phyloP scores from a whole-genome alignment of 2,797 vertebrate genomes.

The Smutsia temminckii region DNA sequence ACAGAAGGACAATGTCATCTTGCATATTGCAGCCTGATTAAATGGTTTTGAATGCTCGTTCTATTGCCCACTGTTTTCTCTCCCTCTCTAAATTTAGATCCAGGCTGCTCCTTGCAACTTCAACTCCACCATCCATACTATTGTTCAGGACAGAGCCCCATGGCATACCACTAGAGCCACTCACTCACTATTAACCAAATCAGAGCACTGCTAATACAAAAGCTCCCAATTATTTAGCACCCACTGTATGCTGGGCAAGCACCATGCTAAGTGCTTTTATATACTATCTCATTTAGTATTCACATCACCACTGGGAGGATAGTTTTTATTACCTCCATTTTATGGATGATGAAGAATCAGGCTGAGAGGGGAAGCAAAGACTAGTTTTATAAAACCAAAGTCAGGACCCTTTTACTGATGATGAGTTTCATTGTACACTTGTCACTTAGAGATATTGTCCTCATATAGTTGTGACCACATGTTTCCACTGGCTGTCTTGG shows the following conservation, averaged over 20 bases:
- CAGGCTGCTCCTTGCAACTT: neutral
- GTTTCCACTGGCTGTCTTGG: neutral
- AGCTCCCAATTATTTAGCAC: neutral
- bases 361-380: neutral
- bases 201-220: neutral
- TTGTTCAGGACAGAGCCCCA: neutral
- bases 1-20: slow-evolving; percentile 27
- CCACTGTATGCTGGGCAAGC: neutral
- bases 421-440: neutral
- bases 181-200: neutral
- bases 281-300: neutral
- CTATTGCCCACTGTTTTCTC: slow-evolving; percentile 38
- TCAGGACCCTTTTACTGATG: neutral
- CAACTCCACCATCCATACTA: neutral
- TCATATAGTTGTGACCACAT: neutral
- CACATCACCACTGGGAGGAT: neutral
- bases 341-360: neutral
- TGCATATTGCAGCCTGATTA: slow-evolving; percentile 30
- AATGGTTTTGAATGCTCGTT: slow-evolving; percentile 44
- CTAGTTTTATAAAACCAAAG: neutral
- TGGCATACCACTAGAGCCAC: neutral
- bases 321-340: neutral
- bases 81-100: slow-evolving; percentile 39
- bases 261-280: neutral
- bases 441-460: neutral